phyloP scores from a whole-genome alignment of 2,888 invertebrate genomes.

The Aromia moschata region DNA sequence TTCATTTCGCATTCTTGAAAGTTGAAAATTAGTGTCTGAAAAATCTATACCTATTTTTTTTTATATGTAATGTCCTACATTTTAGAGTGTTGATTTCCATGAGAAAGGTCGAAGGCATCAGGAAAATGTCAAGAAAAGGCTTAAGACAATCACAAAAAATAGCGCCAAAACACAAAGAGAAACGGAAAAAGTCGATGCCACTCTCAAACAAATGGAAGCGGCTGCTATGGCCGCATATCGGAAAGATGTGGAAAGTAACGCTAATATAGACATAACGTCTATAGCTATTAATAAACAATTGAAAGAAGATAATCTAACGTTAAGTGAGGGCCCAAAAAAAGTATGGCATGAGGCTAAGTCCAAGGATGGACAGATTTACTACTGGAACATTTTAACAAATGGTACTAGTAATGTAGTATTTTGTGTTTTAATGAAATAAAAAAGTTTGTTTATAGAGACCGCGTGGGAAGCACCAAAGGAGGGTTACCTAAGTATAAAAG shows the following conservation, averaged over 20 bases:
- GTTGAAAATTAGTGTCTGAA: too few species aligned
- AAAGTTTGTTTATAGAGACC: slow-evolving; percentile 69
- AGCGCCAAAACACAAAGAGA: slow-evolving; percentile 83
- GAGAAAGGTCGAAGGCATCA: slow-evolving; percentile 93
- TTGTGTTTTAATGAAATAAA: slow-evolving; percentile 12
- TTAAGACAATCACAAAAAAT: slow-evolving; percentile 85
- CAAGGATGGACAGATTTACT: slow-evolving; percentile 82
- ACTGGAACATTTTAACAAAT: slow-evolving; percentile 86
- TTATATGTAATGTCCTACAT: too few species aligned
- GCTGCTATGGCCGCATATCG: slow-evolving; percentile 89
- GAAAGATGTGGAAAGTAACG: slow-evolving; percentile 79
- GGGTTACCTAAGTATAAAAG: slow-evolving; percentile 73
- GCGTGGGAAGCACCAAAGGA: slow-evolving; percentile 79
- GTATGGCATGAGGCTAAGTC: slow-evolving; percentile 84
- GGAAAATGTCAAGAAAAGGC: slow-evolving; percentile 87
- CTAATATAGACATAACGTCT: slow-evolving; percentile 68
- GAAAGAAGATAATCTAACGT: slow-evolving; percentile 54
- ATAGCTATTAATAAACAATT: slow-evolving; percentile 62
- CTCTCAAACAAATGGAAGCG: slow-evolving; percentile 88
- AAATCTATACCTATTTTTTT: too few species aligned
- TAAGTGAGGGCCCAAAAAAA: slow-evolving; percentile 56
- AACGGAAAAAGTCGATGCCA: slow-evolving; percentile 78
- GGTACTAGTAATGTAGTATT: slow-evolving; percentile 67
- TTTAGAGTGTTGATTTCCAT: slow-evolving; percentile 91
- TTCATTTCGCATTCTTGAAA: too few species aligned